Conservation (phyloP, 2,888 invertebrate species). For the Ennomos erosarius region DNA sequence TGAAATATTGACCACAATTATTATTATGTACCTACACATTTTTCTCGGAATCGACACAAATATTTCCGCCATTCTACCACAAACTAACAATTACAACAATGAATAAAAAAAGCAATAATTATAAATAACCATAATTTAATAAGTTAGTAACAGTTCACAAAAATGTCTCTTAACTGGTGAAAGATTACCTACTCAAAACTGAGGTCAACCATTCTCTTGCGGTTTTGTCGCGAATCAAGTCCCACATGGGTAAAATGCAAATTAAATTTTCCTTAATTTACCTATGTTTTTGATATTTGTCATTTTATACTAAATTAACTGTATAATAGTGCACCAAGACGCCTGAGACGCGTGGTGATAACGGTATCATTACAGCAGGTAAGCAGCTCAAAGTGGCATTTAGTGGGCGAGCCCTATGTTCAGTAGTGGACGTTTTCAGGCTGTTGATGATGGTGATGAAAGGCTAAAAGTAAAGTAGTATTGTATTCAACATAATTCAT, state of each 20-base stretch:
- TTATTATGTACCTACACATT: too few species aligned
- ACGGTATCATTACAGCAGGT: too few species aligned
- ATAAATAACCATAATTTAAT: constrained; percentile 14
- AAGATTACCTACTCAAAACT: constrained; percentile 48
- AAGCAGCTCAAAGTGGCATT: too few species aligned
- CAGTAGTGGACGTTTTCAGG: too few species aligned
- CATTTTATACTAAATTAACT: not conserved
- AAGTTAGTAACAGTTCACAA: constrained; percentile 39
- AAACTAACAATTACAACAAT: constrained; percentile 17
- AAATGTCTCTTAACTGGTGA: constrained; percentile 48
- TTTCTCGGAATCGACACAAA: constrained; percentile 2
- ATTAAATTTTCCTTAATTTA: not conserved
- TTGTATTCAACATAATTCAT: too few species aligned
- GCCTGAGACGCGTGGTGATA: too few species aligned
- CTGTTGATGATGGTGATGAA: too few species aligned
- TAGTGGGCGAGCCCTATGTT: too few species aligned
- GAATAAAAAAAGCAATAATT: constrained; percentile 7
- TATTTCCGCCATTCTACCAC: constrained; percentile 26
- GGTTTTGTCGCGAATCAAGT: constrained; percentile 17
- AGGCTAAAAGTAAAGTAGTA: too few species aligned
- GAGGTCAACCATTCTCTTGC: constrained; percentile 57
- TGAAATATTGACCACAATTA: too few species aligned
- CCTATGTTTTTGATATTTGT: not conserved
- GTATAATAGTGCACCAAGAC: too few species aligned
- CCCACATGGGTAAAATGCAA: constrained; percentile 12